These are phyloP conservation scores for Vesta saturnalis DNA, from an alignment of 2,888 invertebrate species.

Conservation along the genomic window DNA sequence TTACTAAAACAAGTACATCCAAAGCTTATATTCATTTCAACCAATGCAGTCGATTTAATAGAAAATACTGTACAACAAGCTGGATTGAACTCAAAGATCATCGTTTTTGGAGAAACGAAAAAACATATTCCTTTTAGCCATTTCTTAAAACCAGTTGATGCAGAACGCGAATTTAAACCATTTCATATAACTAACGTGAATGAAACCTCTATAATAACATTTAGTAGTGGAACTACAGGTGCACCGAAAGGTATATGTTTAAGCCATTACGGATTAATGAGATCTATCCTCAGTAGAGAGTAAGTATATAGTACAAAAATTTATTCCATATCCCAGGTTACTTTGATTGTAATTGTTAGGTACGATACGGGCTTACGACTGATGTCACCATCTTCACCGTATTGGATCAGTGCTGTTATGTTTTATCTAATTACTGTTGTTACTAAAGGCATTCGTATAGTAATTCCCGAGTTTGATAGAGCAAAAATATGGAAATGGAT, in stretches of 20 bases:
- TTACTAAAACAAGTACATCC: conserved; percentile 47
- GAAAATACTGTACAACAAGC: conserved; percentile 41
- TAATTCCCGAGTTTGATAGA: conserved; percentile 47
- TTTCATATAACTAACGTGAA: conserved; percentile 25
- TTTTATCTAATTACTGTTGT: conserved; percentile 34
- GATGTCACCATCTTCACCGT: conserved; percentile 50
- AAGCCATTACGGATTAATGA: conserved; percentile 38
- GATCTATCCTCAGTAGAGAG: background rate
- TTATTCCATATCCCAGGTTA: too few species aligned
- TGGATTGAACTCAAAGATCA: conserved; percentile 46
- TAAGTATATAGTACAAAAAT: too few species aligned
- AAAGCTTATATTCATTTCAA: conserved; percentile 48
- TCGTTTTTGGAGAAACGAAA: conserved; percentile 49
- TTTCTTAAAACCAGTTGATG: conserved; percentile 44
- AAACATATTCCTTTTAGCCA: conserved; percentile 39
- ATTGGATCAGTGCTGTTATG: conserved; percentile 54
- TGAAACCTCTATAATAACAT: conserved; percentile 42
- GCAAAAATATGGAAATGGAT: conserved; percentile 47
- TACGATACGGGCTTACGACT: too few species aligned
- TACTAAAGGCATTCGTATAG: conserved; percentile 47
- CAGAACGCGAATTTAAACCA: conserved; percentile 44
- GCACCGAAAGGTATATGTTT: conserved; percentile 47
- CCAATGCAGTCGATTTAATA: conserved; percentile 34
- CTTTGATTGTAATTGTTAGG: too few species aligned
- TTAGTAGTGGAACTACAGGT: conserved; percentile 49